Conservation (phyloP, 2,797 vertebrate genomes). For the Heliangelus exortis region DNA sequence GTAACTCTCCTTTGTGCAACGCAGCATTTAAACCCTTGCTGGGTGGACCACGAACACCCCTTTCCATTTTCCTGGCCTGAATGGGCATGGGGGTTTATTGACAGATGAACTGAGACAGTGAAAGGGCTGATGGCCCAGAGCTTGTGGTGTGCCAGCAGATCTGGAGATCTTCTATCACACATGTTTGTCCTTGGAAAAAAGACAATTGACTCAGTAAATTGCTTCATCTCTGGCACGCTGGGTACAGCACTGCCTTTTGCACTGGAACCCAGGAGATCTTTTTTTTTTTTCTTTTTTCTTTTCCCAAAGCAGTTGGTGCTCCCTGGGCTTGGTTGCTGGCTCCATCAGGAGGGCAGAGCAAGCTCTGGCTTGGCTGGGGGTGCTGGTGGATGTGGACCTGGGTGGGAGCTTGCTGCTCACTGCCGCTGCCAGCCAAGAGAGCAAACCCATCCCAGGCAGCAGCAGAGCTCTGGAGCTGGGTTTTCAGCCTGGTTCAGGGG, state of each 20-base stretch:
- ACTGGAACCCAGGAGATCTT: not conserved
- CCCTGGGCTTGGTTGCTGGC: not conserved
- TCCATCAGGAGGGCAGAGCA: not conserved
- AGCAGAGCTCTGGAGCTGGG: not conserved
- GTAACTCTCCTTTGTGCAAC: not conserved
- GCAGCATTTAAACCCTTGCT: not conserved
- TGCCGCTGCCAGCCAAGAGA: not conserved
- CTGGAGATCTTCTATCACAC: conserved; percentile 65
- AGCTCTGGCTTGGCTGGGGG: not conserved
- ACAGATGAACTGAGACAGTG: conserved; percentile 65
- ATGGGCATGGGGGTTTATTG: conserved; percentile 45
- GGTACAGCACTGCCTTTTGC: conserved; percentile 7
- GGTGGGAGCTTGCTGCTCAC: rapidly evolving
- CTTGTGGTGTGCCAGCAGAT: conserved; percentile 46
- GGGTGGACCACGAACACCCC: not conserved
- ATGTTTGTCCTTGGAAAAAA: conserved; percentile 70
- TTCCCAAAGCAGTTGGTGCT: not conserved
- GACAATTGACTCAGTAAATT: conserved; percentile 68
- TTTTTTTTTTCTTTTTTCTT: no score
- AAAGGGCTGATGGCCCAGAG: conserved; percentile 62
- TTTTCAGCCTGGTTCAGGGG: not conserved
- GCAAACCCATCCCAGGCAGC: not conserved
- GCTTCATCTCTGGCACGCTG: conserved; percentile 49
- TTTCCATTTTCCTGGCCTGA: conserved; percentile 33
- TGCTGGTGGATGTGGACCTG: not conserved